Conservation (phyloP, 1,140 invertebrate genomes). For the Leptoteleia sp. region DNA sequence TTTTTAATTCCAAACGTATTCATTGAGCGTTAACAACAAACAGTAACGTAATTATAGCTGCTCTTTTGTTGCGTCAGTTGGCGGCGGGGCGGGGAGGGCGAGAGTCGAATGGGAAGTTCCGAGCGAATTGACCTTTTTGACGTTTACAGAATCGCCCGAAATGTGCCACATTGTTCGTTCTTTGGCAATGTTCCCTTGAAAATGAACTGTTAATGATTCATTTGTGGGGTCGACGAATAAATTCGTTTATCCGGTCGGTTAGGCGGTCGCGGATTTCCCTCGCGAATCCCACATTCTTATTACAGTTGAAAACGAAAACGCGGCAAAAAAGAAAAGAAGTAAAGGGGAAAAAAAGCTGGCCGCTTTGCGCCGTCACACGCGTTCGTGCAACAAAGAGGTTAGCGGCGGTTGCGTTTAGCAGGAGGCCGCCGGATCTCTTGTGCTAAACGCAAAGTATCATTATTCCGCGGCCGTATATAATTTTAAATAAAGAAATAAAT, state of each 20-base stretch:
- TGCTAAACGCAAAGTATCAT: conserved; percentile 37
- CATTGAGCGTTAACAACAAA: conserved; percentile 30
- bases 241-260: conserved; percentile 8
- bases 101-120: conserved; percentile 2
- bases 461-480: conserved; percentile 22
- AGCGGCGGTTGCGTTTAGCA: conserved; percentile 5
- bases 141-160: conserved; percentile 46
- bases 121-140: conserved; percentile 56
- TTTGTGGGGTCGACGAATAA: not conserved
- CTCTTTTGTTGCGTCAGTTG: conserved; percentile 45
- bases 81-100: conserved; percentile 3
- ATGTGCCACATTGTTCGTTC: conserved; percentile 46
- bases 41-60: conserved; percentile 47
- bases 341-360: too few relatives aligned
- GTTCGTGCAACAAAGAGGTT: conserved; percentile 20
- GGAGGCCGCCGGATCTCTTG: conserved; percentile 18
- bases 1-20: conserved; percentile 42
- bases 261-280: too few relatives aligned
- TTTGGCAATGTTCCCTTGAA: not conserved
- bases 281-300: too few relatives aligned
- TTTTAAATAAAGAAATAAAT: conserved; percentile 58
- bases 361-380: not conserved
- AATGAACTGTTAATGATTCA: conserved; percentile 21
- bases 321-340: too few relatives aligned
- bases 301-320: too few relatives aligned